These are phyloP conservation scores for Paradisaea rubra DNA, from an alignment of 2,113 vertebrate species.

Conservation along the genomic window DNA sequence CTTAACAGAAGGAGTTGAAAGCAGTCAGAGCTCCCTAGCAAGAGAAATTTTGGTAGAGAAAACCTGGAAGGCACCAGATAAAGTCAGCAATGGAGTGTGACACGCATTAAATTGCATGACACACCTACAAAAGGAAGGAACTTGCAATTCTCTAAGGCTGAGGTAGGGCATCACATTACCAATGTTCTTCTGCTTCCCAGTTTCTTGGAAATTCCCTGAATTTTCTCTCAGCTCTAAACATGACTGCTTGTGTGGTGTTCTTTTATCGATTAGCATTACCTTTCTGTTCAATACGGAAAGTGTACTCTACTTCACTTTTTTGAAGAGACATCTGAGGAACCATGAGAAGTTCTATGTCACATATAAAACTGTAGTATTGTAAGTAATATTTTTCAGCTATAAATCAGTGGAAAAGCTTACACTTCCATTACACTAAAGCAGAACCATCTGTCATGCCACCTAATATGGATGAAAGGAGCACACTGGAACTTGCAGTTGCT, in stretches of 20 bases:
- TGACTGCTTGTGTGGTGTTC: background rate
- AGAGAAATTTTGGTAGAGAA: background rate
- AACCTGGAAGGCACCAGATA: background rate
- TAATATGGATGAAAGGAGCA: background rate
- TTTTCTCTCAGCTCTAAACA: background rate
- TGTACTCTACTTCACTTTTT: background rate
- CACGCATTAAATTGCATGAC: background rate
- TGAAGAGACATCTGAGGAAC: background rate
- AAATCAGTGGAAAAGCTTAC: background rate
- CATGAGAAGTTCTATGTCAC: background rate
- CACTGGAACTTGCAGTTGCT: background rate
- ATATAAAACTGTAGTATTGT: background rate
- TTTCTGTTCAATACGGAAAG: background rate
- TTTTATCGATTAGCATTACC: background rate
- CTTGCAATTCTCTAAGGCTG: background rate
- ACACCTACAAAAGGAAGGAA: background rate
- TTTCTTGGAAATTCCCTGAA: background rate
- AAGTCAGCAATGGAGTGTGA: background rate
- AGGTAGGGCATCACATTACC: background rate
- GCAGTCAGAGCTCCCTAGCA: background rate
- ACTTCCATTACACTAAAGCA: background rate
- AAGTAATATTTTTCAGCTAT: background rate
- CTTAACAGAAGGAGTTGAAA: background rate
- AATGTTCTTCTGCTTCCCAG: background rate
- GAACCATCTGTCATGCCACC: background rate